Percentiles rank a stretch among this genome's conserved stretches.
Conservation (phyloP, 2,113 vertebrate species). For the Calidris pygmaea region DNA sequence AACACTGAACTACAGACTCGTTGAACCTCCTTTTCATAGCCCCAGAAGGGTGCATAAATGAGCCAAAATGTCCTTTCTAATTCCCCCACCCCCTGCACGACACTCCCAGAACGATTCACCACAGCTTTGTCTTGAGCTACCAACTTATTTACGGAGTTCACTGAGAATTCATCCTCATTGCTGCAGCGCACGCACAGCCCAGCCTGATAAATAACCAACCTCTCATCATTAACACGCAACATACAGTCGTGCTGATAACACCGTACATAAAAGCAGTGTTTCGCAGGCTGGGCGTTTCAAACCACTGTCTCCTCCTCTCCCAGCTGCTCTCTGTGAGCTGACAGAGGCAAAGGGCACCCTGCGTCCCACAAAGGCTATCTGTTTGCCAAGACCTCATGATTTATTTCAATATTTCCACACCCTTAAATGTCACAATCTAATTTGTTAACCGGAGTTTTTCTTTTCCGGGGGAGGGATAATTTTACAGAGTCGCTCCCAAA, state of each 20-base stretch:
- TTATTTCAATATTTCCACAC: neutral
- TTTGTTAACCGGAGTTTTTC: neutral
- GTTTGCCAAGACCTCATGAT: neutral
- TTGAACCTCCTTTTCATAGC: neutral
- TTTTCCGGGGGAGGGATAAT: neutral
- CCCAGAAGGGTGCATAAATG: neutral
- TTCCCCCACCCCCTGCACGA: accelerated
- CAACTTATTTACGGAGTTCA: neutral
- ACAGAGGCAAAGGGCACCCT: neutral
- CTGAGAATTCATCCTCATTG: neutral
- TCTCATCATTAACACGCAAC: accelerated
- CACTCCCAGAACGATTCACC: neutral
- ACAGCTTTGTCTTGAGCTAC: neutral
- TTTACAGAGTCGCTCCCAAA: neutral
- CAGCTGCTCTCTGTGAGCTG: neutral
- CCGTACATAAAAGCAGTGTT: neutral
- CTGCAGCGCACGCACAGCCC: accelerated
- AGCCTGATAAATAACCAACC: neutral
- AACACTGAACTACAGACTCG: neutral
- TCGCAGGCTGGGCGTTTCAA: accelerated
- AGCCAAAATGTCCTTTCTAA: neutral
- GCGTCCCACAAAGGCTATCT: neutral
- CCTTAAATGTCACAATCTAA: neutral
- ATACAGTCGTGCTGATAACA: accelerated
- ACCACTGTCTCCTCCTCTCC: neutral